Conservation (phyloP, 1,140 invertebrate genomes). For the Caenorhabditis tropicalis region DNA sequence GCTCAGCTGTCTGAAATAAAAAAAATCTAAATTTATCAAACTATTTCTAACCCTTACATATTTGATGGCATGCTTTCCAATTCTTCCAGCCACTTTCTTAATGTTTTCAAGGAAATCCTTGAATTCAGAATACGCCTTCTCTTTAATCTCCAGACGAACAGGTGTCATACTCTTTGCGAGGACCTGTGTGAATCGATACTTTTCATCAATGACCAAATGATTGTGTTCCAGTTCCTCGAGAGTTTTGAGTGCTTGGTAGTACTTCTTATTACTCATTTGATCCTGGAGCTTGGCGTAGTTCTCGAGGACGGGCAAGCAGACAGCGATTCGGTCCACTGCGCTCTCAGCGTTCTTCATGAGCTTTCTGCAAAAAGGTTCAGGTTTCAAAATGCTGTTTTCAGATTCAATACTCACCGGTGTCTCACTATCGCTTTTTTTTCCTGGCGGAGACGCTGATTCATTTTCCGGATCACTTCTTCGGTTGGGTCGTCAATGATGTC, state of each 20-base stretch:
- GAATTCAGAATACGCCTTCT: constrained; percentile 92
- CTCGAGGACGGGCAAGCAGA: constrained; percentile 90
- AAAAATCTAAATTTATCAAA: no score
- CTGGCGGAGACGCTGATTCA: constrained; percentile 73
- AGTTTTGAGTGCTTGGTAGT: constrained; percentile 96
- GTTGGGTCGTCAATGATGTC: constrained; percentile 80
- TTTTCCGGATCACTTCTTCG: constrained; percentile 75
- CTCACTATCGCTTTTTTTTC: constrained; percentile 84
- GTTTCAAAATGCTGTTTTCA: no score
- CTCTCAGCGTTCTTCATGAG: constrained; percentile 91
- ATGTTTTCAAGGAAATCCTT: constrained; percentile 97
- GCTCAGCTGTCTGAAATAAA: constrained; percentile 52
- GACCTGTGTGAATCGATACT: constrained; percentile 92
- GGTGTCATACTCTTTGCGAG: constrained; percentile 85
- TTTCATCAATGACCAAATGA: constrained; percentile 86
- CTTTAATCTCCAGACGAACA: constrained; percentile 88
- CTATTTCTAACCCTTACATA: constrained; percentile 74
- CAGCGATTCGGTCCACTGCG: constrained; percentile 88
- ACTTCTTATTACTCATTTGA: constrained; percentile 92
- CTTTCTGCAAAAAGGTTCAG: constrained; percentile 73
- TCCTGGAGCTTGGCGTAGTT: constrained; percentile 92
- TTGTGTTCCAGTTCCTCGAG: constrained; percentile 93
- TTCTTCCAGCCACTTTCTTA: constrained; percentile 88
- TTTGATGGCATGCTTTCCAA: constrained; percentile 93
- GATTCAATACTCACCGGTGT: constrained; percentile 76